Base-by-base conservation (phyloP, 2,888 invertebrate species). In the Microdon myrmicae region DNA sequence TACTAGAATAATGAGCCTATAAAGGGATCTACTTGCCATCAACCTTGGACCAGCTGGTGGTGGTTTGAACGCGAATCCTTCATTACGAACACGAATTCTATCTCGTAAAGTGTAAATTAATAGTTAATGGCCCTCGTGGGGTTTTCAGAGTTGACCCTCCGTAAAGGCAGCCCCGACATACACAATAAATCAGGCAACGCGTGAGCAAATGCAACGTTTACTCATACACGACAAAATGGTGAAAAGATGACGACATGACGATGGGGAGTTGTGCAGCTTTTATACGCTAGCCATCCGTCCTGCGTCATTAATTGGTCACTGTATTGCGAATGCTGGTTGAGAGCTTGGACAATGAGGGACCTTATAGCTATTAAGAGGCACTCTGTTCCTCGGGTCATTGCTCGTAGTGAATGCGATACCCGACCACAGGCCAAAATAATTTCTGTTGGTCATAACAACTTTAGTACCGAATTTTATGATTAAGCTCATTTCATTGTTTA, bases 101-200 rank as follows among this genome's bases (percentile, higher is more conserved):
- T 58, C 64, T 58, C 51, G 58, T 58, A 53, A 64, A 64, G 53
- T 64, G 58, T 64, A 64, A 64, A 64, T 64, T 64, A 64, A 64
- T 64, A 64, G 58, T 58, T 64, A 64, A 64, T 64, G 43, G 58
- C 37, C 43, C 58, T 58, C 64, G 51, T 47, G 64, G n/a, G n/a
- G n/a, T n/a, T n/a, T n/a, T n/a, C n/a, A n/a, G n/a, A n/a, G n/a
- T n/a, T 45, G 31, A 29, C 6, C 29, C 26, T 28, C 19, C 39
- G 39, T 35, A 32, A 56, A 55, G 48, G 56, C 49, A 45, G n/a
- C n/a, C n/a, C 29, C 25, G 45, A 39, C 34, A 23, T 31, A 61
- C n/a, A n/a, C n/a, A n/a, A n/a, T 61, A 56, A 61, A 61, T 61
- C 56, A 61, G 61, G 48, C 41, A 38, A 61, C 38, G 43, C 14